Evolutionary conservation across 2,113 vertebrate species (phyloP), one percentile per base, ranked within the genome.

Genomic region (Lanius collurio): DNA sequence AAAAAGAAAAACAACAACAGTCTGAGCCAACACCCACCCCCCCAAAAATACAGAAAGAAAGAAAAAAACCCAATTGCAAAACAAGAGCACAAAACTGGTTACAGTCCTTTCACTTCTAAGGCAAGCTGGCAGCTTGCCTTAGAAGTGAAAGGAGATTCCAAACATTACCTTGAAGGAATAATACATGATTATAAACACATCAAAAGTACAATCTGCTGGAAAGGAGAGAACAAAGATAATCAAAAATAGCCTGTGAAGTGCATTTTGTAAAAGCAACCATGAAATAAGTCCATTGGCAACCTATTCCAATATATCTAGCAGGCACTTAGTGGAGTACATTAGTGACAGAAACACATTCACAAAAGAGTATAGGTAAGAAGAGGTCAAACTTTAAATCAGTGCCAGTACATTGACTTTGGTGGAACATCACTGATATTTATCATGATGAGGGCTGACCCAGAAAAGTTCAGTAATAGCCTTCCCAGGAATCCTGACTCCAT

Each of bases 141-240:
- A 77, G 39, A 93, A 74, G 49, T 31, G 6, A 88, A 67, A 91
- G 47, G 31, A 90, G 68, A 91, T 89, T 85, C 75, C 75, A 88
- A 93, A 77, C 0, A 3, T 68, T 75, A 86, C 82, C 75, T 93
- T 90, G 88, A 96, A 96, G 79, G 64, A 92, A 90, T 81, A 93
- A 96, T 86, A 95, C 52, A 60, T 0, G 4, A 81, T 94, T 89
- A 86, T 44, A 94, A 96, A 83, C 88, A 94, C 64, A 95, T 94
- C 79, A 88, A 95, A 94, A 91, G 59, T 50, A 59, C 42, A 83
- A 56, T 80, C 85, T 88, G 44, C 31, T 68, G 89, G 31, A 60
- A 90, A 83, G 14, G 6, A 81, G 17, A 93, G 82, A 96, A 90
- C 49, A 90, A 97, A 96, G 76, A 62, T 92, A 81, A 90, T 85